Base-by-base conservation (phyloP, 2,888 invertebrate species). In the Leptura quadrifasciata region DNA sequence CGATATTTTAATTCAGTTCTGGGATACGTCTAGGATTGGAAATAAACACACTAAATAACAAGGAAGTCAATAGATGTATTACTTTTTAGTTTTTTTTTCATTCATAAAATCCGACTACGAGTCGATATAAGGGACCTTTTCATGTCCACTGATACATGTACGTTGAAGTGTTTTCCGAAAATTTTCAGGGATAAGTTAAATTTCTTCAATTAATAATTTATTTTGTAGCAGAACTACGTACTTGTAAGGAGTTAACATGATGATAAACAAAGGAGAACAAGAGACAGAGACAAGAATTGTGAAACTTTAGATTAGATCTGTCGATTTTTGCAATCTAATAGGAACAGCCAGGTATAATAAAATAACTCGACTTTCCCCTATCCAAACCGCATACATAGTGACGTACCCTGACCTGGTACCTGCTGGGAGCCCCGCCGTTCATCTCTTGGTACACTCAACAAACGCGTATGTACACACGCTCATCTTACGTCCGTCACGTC, bases 401-500 rank as follows among this genome's bases (percentile, higher is more conserved):
- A 84, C 82, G 81, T 80, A 83, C 80, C 81, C 80, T 82, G 84
- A 84, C 84, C 84, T 76, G 79, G 64, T 80, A 81, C 84, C 84
- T 79, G 83, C 84, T 84, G 84, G 70, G 84, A 80, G 78, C 76
- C 78, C 80, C 75, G 78, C 70, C 77, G 80, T 71, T 78, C 74
- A 73, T 75, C 74, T 78, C 79, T 76, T 73, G 76, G 80, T 78
- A 75, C 81, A 82, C 80, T 79, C 77, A 78, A 72, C 71, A 72
- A 77, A 78, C 76, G 72, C 72, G 69, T 80, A 77, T 82, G 82
- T 83, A 82, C 83, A 80, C 81, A 79, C 77, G 81, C 79, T 81
- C 78, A 76, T 82, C 82, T 77, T 71, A 75, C 74, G 81, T 82
- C 83, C 79, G 80, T 77, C 81, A 83, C 79, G 77, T 80, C 70